Evolutionary conservation across 2,113 vertebrate species (phyloP), one percentile per base, ranked within the genome.

Genomic region (Nycticebus coucang): DNA sequence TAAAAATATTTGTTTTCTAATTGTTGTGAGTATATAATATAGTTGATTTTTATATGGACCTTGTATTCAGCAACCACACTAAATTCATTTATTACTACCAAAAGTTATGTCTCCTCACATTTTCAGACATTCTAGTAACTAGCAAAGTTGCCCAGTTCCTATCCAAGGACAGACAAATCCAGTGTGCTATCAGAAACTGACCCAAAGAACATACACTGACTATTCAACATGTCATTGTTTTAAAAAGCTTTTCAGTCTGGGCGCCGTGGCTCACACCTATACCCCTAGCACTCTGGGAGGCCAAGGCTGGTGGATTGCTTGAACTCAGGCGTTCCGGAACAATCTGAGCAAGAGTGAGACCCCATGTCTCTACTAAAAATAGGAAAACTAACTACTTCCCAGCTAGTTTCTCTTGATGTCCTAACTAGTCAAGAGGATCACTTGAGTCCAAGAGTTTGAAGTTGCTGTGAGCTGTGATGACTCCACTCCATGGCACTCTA

Each of bases 211-310:
- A 69, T 30, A 35, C 17, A 59, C 15, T 30, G 41, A n/a, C 37
- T 95, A 13, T 91, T 95, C 17, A 18, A 77, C 93, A 85, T 85
- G 72, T 66, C 41, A 78, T 81, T 87, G 12, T 55, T 90, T 90
- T 53, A 77, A 35, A 95, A 78, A 81, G 28, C 26, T 84, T 64
- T 64, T 30, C 8, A 50, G 30, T 80, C 45, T 50, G 45, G 45
- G 45, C 45, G 7, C 45, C 10, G 45, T 50, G 45, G 45, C 45
- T 50, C 45, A 50, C 45, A 50, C 45, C 45, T 50, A 9, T 50
- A 50, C 10, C 9, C 45, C 45, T 50, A 50, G 45, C 45, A 50
- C 45, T 8, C 45, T 50, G 45, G 45, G 45, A 50, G 45, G 45
- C 45, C 45, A 50, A 50, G 45, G 45, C 45, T 50, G 45, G 45